A percentile compares a stretch with the other conserved stretches of the same genome.
These are phyloP conservation scores for Montipora foliosa DNA, from an alignment of 64 coral and sea anemone genomes.

Conservation along the genomic window DNA sequence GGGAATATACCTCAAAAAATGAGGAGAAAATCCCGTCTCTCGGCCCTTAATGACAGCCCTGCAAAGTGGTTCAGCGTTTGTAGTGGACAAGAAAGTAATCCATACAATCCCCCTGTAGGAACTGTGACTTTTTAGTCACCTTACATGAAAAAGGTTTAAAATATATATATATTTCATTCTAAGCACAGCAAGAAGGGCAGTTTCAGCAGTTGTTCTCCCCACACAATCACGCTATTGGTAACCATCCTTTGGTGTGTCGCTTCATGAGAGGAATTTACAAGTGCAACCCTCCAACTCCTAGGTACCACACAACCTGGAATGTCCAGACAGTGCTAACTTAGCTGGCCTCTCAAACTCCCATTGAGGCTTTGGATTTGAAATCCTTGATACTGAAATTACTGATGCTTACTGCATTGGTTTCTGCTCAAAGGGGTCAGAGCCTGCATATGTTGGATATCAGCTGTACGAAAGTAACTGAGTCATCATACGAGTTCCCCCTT, in stretches of 20 bases:
- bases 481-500: slow-evolving; percentile 50
- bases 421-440: background rate
- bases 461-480: slow-evolving; percentile 26
- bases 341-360: background rate
- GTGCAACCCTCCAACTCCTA: slow-evolving; percentile 4
- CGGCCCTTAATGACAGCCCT: too few relatives aligned
- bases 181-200: background rate
- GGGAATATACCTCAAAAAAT: too few relatives aligned
- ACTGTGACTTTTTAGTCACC: slow-evolving; percentile 24
- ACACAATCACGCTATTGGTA: slow-evolving; percentile 19
- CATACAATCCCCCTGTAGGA: slow-evolving; percentile 44
- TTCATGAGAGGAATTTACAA: slow-evolving; percentile 31
- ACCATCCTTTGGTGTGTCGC: background rate
- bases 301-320: background rate
- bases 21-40: too few relatives aligned
- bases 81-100: slow-evolving; percentile 37
- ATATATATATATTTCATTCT: background rate
- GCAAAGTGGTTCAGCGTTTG: slow-evolving; percentile 16
- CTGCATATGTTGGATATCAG: slow-evolving; percentile 44
- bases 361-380: background rate
- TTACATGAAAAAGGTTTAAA: slow-evolving; percentile 14
- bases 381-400: slow-evolving; percentile 24
- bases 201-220: slow-evolving; percentile 1
- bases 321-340: slow-evolving; percentile 15
- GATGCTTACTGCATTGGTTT: slow-evolving; percentile 42